Conservation (phyloP, 64 coral and sea anemone species). For the Montipora capricornis region DNA sequence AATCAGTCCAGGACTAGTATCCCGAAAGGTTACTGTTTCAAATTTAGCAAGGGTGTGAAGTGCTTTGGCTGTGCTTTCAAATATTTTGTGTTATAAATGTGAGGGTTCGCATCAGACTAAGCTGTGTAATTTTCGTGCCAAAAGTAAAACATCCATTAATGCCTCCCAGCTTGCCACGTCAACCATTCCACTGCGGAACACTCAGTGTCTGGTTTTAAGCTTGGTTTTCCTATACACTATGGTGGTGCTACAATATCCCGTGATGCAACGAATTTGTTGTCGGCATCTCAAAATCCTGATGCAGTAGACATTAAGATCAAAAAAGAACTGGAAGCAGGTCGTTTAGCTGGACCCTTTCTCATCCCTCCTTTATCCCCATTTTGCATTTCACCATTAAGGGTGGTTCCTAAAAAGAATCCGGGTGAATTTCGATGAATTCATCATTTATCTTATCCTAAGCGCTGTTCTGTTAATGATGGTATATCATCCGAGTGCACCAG, state of each 20-base stretch:
- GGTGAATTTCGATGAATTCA: conserved; percentile 48
- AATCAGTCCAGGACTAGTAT: too few relatives aligned
- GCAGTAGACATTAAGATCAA: not conserved
- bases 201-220: not conserved
- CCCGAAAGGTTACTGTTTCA: too few relatives aligned
- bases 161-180: not conserved
- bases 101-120: not conserved
- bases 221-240: not conserved
- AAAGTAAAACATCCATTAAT: too few relatives aligned
- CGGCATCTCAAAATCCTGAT: not conserved
- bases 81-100: not conserved
- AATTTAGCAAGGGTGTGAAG: too few relatives aligned
- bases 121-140: not conserved
- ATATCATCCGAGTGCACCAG: not conserved
- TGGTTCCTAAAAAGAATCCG: conserved; percentile 8
- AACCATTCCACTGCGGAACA: not conserved
- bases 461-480: conserved; percentile 23
- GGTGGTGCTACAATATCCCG: not conserved
- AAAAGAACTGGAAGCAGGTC: conserved; percentile 10
- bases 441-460: conserved; percentile 41
- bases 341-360: conserved; percentile 9
- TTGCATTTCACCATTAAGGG: not conserved
- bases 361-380: not conserved
- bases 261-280: conserved; percentile 1
- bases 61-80: not conserved